Conservation (phyloP, 1,140 invertebrate species). For the Drosophila bipectinata region DNA sequence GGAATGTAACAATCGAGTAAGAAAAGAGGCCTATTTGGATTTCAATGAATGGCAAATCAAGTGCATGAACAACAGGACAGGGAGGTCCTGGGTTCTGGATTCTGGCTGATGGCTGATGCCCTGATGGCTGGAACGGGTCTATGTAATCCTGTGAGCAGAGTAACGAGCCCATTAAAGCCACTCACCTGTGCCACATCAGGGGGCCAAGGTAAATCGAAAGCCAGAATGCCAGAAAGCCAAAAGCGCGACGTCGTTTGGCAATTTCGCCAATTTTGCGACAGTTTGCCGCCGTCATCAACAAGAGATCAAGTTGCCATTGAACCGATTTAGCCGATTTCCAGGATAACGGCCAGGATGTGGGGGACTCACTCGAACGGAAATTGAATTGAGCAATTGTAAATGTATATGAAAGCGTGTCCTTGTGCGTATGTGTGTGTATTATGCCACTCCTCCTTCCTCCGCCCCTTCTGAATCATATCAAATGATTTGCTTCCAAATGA, state of each 20-base stretch:
- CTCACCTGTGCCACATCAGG: slow-evolving; percentile 58
- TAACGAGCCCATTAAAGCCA: slow-evolving; percentile 78
- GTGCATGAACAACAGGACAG: slow-evolving; percentile 37
- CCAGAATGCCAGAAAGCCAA: slow-evolving; percentile 2
- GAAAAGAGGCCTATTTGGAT: slow-evolving; percentile 32
- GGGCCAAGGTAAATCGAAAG: not conserved
- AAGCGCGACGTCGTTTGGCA: slow-evolving; percentile 61
- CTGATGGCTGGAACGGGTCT: not conserved
- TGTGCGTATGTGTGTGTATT: not conserved
- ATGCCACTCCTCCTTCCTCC: not conserved
- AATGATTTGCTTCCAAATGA: slow-evolving; percentile 83
- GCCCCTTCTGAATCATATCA: slow-evolving; percentile 66
- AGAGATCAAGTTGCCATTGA: slow-evolving; percentile 79
- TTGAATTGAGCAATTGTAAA: slow-evolving; percentile 82
- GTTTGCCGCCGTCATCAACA: slow-evolving; percentile 76
- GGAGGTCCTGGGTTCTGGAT: no score
- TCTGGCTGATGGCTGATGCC: no score
- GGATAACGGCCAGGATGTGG: slow-evolving; percentile 26
- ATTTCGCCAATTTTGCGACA: slow-evolving; percentile 66
- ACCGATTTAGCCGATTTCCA: slow-evolving; percentile 11
- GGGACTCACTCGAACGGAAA: slow-evolving; percentile 77
- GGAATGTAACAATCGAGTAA: not conserved
- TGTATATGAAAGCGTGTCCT: slow-evolving; percentile 23
- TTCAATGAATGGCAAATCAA: slow-evolving; percentile 80
- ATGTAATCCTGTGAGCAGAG: slow-evolving; percentile 41